A percentile compares a stretch with the other conserved stretches of the same genome.
Evolutionary conservation across 2,797 vertebrate genomes (phyloP).

Genomic region (Echeneis naucrates): DNA sequence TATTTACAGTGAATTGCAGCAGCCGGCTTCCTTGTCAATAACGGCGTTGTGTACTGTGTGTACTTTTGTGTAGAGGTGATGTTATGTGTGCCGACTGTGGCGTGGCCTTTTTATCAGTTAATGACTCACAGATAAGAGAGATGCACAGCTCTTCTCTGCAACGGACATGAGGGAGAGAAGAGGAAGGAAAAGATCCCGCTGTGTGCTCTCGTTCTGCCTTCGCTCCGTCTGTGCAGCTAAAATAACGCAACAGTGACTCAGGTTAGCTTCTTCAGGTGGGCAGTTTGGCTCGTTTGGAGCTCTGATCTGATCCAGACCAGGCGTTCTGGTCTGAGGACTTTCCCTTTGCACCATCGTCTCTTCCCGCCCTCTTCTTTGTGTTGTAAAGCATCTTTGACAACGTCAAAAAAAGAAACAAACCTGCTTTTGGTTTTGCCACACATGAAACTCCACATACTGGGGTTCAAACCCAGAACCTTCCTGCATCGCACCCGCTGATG

Average conservation of each 20-base stretch:
- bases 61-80: conserved; percentile 15
- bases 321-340: no score
- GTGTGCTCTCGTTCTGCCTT: not conserved
- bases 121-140: conserved; percentile 69
- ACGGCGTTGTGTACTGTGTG: conserved; percentile 20
- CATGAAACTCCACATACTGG: no score
- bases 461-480: no score
- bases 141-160: conserved; percentile 51
- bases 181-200: conserved; percentile 49
- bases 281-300: no score
- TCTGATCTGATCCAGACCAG: no score
- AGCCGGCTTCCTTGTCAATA: conserved; percentile 45
- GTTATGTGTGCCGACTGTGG: conserved; percentile 25
- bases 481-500: no score
- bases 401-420: no score
- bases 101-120: conserved; percentile 68
- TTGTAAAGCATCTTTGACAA: no score
- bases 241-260: not conserved
- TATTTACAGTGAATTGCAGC: conserved; percentile 6
- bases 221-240: not conserved
- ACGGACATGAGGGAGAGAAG: conserved; percentile 63
- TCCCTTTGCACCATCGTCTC: no score
- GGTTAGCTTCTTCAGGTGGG: no score
- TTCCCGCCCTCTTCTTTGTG: no score
- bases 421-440: no score